phyloP scores from a whole-genome alignment of 2,888 invertebrate genomes.

The Alsophila aescularia region DNA sequence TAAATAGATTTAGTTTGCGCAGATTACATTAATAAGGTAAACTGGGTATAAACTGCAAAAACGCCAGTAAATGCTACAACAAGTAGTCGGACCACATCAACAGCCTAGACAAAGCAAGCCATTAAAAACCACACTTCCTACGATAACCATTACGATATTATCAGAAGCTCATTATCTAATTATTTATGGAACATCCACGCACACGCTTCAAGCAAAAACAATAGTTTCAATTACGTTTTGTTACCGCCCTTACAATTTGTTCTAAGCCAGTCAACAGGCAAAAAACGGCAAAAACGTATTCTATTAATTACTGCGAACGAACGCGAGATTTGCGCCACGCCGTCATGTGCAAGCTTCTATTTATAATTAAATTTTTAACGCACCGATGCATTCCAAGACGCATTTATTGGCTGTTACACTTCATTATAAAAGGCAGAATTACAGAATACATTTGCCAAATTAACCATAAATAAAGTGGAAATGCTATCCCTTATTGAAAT shows the following conservation, averaged over 20 bases:
- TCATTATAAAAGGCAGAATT: not conserved
- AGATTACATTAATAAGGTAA: constrained; percentile 12
- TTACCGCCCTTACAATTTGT: constrained; percentile 42
- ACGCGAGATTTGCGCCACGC: constrained; percentile 32
- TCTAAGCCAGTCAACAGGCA: constrained; percentile 23
- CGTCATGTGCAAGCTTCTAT: constrained; percentile 31
- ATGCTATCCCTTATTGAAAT: constrained; percentile 22
- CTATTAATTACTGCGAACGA: constrained; percentile 32
- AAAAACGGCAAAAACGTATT: constrained; percentile 27
- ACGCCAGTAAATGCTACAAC: constrained; percentile 13
- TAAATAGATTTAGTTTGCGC: not conserved
- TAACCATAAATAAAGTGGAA: constrained; percentile 14
- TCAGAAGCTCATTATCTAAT: constrained; percentile 37
- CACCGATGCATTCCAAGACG: constrained; percentile 24
- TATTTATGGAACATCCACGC: constrained; percentile 37
- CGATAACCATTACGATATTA: constrained; percentile 30
- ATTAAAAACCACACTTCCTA: constrained; percentile 19
- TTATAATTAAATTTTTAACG: constrained; percentile 28
- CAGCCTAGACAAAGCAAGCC: constrained; percentile 12
- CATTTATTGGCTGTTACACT: constrained; percentile 20
- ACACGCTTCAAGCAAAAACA: constrained; percentile 35
- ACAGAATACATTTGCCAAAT: constrained; percentile 13
- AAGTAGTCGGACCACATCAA: constrained; percentile 15
- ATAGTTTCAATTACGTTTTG: constrained; percentile 38
- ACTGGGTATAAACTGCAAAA: not conserved